These are phyloP conservation scores for Pinna nobilis DNA, from an alignment of 1,140 invertebrate genomes.

Conservation along the genomic window DNA sequence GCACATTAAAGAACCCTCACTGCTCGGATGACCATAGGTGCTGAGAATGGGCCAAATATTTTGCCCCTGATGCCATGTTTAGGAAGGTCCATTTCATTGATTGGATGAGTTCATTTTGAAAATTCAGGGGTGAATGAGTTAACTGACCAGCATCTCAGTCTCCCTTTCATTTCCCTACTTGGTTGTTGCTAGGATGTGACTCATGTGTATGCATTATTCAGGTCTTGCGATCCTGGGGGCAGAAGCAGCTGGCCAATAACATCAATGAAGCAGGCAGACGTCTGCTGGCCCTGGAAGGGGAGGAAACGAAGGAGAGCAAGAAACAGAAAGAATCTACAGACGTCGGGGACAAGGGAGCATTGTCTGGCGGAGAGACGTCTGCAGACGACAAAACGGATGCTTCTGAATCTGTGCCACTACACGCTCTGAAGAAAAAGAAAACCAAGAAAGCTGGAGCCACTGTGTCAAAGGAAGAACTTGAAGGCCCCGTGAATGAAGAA, in stretches of 20 bases:
- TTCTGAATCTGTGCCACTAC: conserved; percentile 32
- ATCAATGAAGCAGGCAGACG: conserved; percentile 69
- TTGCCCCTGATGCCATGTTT: too few relatives aligned
- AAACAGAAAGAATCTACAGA: conserved; percentile 37
- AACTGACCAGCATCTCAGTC: too few relatives aligned
- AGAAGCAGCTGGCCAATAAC: conserved; percentile 67
- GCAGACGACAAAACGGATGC: conserved; percentile 20
- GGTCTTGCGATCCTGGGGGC: conserved; percentile 70
- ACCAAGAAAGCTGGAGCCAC: conserved; percentile 36
- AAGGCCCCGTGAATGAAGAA: conserved; percentile 67
- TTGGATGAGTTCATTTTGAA: too few relatives aligned
- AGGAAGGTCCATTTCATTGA: too few relatives aligned
- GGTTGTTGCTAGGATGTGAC: too few relatives aligned
- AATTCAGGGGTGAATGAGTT: too few relatives aligned
- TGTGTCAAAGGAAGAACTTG: conserved; percentile 51
- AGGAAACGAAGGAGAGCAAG: conserved; percentile 36
- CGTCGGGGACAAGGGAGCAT: conserved; percentile 40
- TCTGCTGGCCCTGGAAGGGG: conserved; percentile 55
- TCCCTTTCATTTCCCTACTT: too few relatives aligned
- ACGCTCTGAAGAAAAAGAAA: conserved; percentile 60
- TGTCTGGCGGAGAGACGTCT: conserved; percentile 39
- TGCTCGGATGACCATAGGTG: too few relatives aligned
- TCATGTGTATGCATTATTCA: conserved; percentile 34
- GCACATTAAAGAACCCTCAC: too few relatives aligned
- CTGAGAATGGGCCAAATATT: too few relatives aligned